These are phyloP conservation scores for Suncus etruscus DNA, from an alignment of 2,113 vertebrate genomes.

Conservation along the genomic window DNA sequence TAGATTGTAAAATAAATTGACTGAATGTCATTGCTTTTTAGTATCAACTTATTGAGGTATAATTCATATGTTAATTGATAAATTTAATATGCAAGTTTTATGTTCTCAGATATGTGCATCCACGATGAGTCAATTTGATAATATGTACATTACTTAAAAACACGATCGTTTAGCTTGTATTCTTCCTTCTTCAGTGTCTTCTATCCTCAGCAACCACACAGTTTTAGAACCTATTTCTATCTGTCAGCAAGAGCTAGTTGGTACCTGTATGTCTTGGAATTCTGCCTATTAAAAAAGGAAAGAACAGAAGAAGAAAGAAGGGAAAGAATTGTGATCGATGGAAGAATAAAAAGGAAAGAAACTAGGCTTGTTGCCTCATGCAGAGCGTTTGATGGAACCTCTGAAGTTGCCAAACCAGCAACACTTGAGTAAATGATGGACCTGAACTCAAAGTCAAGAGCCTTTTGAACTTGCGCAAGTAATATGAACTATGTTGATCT, in stretches of 20 bases:
- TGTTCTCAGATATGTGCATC: too few species aligned
- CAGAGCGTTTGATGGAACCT: neutral
- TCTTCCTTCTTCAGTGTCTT: too few species aligned
- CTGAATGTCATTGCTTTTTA: too few species aligned
- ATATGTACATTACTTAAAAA: neutral
- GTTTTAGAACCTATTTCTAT: neutral
- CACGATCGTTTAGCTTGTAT: neutral
- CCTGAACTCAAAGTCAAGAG: neutral
- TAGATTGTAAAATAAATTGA: too few species aligned
- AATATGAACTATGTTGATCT: neutral
- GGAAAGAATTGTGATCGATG: neutral
- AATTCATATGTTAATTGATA: too few species aligned
- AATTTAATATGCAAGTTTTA: too few species aligned
- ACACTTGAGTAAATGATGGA: neutral
- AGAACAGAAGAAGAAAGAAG: neutral
- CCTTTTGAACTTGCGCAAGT: neutral
- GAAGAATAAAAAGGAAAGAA: neutral
- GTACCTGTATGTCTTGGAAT: neutral
- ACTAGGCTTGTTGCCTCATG: neutral
- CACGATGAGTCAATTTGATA: too few species aligned
- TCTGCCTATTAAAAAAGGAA: neutral
- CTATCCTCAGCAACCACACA: neutral
- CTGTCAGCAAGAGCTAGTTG: neutral
- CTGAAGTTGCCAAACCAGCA: neutral
- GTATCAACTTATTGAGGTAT: too few species aligned